Conservation (phyloP, 2,797 vertebrate genomes). For the Acanthopagrus latus region DNA sequence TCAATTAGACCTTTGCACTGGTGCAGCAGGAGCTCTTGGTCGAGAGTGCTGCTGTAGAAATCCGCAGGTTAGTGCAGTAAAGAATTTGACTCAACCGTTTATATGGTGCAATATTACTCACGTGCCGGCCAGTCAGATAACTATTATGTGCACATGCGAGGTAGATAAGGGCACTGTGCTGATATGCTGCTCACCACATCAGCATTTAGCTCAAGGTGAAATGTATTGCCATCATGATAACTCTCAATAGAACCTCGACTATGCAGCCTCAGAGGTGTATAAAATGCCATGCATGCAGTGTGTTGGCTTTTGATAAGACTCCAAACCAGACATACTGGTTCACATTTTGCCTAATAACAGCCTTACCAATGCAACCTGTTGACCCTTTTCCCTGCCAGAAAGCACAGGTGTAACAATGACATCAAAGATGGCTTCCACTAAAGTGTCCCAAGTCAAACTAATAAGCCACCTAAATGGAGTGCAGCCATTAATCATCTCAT, state of each 20-base stretch:
- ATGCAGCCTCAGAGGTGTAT: neutral
- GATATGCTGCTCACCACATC: slow-evolving; percentile 25
- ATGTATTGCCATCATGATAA: slow-evolving; percentile 22
- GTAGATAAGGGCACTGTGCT: slow-evolving; percentile 30
- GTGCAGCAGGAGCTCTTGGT: slow-evolving; percentile 41
- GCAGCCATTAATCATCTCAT: neutral
- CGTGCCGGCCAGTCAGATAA: slow-evolving; percentile 7
- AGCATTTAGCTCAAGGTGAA: slow-evolving; percentile 1
- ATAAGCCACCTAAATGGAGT: neutral
- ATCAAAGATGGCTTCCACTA: neutral
- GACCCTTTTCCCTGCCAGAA: neutral
- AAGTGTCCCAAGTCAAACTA: neutral
- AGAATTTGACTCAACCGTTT: slow-evolving; percentile 15
- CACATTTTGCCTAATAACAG: neutral
- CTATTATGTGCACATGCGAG: slow-evolving; percentile 3
- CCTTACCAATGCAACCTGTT: neutral
- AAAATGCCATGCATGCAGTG: neutral
- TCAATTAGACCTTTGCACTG: slow-evolving; percentile 67
- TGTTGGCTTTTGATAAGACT: slow-evolving; percentile 44
- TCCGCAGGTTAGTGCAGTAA: neutral
- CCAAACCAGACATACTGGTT: slow-evolving; percentile 19
- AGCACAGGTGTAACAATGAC: slow-evolving; percentile 8
- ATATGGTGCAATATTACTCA: slow-evolving; percentile 6
- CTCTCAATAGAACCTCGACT: slow-evolving; percentile 4
- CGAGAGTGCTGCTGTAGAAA: slow-evolving; percentile 16